A percentile compares a stretch with the other conserved stretches of the same genome.
These are phyloP conservation scores for Erebia epiphron DNA, from an alignment of 2,888 invertebrate genomes.

Conservation along the genomic window DNA sequence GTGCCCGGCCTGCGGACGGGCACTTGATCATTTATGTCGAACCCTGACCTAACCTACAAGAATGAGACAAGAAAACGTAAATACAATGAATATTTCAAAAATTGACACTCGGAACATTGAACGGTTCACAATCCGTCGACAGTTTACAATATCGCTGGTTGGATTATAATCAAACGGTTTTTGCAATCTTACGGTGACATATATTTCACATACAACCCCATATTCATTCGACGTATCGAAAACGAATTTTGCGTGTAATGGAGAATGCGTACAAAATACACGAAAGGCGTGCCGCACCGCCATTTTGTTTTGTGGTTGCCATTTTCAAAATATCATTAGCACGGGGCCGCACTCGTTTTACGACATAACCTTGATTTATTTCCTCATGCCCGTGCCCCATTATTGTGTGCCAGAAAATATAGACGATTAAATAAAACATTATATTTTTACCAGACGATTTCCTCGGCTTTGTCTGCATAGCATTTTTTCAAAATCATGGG, in stretches of 20 bases:
- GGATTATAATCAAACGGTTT: too few species aligned
- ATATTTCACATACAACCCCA: conserved; percentile 5
- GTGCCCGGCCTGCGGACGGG: too few species aligned
- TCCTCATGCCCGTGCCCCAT: conserved; percentile 26
- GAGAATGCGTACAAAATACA: conserved; percentile 19
- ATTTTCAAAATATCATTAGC: conserved; percentile 59
- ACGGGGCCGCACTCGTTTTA: conserved; percentile 36
- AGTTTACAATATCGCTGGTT: too few species aligned
- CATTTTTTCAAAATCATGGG: too few species aligned
- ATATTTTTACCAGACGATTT: not conserved
- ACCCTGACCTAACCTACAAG: too few species aligned
- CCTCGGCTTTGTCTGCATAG: too few species aligned
- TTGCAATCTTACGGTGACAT: too few species aligned
- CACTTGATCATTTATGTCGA: too few species aligned
- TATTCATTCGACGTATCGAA: conserved; percentile 18
- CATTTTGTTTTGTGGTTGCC: conserved; percentile 50
- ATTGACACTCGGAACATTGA: too few species aligned
- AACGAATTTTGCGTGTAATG: conserved; percentile 18
- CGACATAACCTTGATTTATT: conserved; percentile 35
- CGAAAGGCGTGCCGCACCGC: conserved; percentile 34
- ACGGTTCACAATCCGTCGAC: too few species aligned
- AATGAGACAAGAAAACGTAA: too few species aligned
- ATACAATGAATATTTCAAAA: too few species aligned
- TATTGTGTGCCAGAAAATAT: conserved; percentile 33
- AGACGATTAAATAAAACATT: conserved; percentile 29